phyloP scores from a whole-genome alignment of 2,113 vertebrate genomes.

The Pantherophis guttatus region DNA sequence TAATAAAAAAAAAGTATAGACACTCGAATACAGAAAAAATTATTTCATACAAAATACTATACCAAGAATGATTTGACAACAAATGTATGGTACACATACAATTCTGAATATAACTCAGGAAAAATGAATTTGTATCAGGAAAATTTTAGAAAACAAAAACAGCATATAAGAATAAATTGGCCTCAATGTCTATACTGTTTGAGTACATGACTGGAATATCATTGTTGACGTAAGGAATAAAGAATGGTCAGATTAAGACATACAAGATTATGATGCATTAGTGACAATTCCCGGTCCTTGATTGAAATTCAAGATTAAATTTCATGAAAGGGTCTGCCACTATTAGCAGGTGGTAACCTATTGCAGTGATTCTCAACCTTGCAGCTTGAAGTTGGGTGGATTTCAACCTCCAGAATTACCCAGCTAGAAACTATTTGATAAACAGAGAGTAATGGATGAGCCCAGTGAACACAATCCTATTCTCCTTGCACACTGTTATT shows the following conservation, averaged over 20 bases:
- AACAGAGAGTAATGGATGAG: not conserved
- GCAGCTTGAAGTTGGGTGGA: not conserved
- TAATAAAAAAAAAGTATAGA: slow-evolving; percentile 43
- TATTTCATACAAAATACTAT: not conserved
- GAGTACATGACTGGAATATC: not conserved
- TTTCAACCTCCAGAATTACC: not conserved
- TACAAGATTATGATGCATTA: not conserved
- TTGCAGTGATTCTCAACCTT: not conserved
- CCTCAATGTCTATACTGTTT: not conserved
- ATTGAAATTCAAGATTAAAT: not conserved
- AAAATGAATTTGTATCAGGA: not conserved
- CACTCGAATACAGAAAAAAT: slow-evolving; percentile 34
- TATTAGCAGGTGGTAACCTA: not conserved
- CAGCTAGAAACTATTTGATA: not conserved
- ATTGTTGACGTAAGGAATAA: not conserved
- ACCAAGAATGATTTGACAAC: not conserved
- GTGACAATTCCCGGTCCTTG: not conserved
- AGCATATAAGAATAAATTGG: not conserved
- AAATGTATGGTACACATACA: not conserved
- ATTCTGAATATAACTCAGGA: no score
- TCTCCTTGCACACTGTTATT: not conserved
- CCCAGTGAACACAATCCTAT: not conserved
- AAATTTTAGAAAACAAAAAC: not conserved
- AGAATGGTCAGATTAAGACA: not conserved
- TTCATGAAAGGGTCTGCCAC: not conserved